Base-by-base conservation (phyloP, 2,797 vertebrate genomes). In the Acrossocheilus wenchowensis region DNA sequence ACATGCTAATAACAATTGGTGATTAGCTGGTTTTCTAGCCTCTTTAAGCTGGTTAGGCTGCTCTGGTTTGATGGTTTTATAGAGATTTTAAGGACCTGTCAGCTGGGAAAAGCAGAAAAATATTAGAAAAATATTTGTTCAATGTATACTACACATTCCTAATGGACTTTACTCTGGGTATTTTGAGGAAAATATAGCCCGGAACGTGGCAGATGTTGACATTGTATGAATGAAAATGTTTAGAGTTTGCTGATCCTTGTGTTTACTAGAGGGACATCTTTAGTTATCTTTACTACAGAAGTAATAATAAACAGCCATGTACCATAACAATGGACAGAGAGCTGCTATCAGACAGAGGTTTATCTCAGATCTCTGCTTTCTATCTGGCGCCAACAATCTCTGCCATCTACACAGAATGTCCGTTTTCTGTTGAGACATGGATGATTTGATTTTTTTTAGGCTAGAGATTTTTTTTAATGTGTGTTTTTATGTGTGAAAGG, bases 271-370 rank as follows among this genome's bases (percentile, higher is more conserved):
- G 80, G n/a, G 75, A 45, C 80, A 62, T 88, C 81, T 86, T 64
- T 21, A 72, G 41, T 88, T 88, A 86, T 89, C 86, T 83, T 64
- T 62, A 43, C 68, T 43, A 83, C 62, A 23, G 80, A 17, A 75
- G 43, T 36, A 86, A 86, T 81, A 87, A 86, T 86, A 89, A 89
- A 89, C 86, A 84, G 62, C 81, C 81, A 34, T 36, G 78, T 66
- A 66, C 54, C 66, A 19, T 80, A 83, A 88, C 84, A 88, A 89
- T 88, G 36, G 71, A 73, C 50, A 34, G 86, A 87, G 78, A 86
- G 39, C 73, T 83, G 69, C 60, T 72, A 88, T 84, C 77, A 83
- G 84, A 54, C 0, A 0, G 10, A 43, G 54, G 62, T 86, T 88
- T 87, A 83, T 89, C 72, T 73, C 39, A 43, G 0, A 72, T 81